Conservation (phyloP, 2,113 vertebrate genomes). For the Cinclus cinclus region DNA sequence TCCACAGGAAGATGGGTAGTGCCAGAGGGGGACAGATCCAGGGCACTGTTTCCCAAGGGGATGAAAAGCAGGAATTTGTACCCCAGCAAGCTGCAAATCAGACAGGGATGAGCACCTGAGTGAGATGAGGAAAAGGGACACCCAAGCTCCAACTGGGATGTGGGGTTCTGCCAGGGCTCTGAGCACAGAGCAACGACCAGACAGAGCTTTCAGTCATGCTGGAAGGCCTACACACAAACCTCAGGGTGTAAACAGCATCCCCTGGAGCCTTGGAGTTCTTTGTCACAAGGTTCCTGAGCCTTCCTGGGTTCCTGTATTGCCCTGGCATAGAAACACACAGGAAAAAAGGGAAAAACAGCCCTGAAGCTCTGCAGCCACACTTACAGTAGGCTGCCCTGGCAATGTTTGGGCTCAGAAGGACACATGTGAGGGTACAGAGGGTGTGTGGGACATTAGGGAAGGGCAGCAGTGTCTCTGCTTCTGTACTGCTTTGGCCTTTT, state of each 20-base stretch:
- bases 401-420: neutral
- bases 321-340: neutral
- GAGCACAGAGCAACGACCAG: accelerated
- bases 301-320: neutral
- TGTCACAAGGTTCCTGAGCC: neutral
- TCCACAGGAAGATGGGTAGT: neutral
- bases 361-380: neutral
- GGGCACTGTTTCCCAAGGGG: neutral
- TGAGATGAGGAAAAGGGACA: neutral
- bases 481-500: neutral
- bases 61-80: neutral
- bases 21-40: neutral
- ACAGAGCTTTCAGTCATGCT: neutral
- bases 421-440: neutral
- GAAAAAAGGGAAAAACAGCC: neutral
- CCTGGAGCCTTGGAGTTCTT: neutral
- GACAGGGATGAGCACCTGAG: neutral
- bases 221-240: neutral
- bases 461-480: neutral
- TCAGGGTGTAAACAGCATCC: neutral
- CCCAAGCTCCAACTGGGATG: neutral
- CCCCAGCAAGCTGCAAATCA: neutral
- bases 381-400: neutral
- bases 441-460: neutral
- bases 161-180: neutral